phyloP scores from a whole-genome alignment of 2,113 vertebrate species.

The Micronisus gabar region DNA sequence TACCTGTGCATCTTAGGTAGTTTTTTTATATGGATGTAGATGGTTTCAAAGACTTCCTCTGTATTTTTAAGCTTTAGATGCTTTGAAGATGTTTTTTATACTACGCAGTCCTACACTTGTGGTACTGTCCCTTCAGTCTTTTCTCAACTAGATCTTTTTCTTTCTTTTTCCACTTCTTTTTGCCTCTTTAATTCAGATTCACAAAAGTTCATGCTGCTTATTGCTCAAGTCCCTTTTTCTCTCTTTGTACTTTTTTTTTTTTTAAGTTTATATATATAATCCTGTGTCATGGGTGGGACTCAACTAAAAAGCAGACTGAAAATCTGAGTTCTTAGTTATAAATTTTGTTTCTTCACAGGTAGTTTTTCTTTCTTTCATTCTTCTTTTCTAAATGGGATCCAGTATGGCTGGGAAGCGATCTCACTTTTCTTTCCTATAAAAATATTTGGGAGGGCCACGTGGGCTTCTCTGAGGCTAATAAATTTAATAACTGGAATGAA shows the following conservation, averaged over 20 bases:
- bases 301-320: not conserved
- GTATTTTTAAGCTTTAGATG: not conserved
- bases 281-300: not conserved
- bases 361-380: not conserved
- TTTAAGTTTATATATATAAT: not conserved
- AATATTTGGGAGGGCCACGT: not conserved
- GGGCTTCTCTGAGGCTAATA: not conserved
- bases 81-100: not conserved
- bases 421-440: not conserved
- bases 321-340: not conserved
- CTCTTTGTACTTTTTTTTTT: not conserved
- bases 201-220: not conserved
- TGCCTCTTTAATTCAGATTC: not conserved
- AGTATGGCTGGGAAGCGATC: not conserved
- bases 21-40: not conserved
- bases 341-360: not conserved
- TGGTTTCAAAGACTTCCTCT: not conserved
- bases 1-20: not conserved
- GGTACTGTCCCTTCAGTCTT: not conserved
- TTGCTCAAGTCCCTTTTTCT: not conserved
- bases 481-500: not conserved
- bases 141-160: not conserved
- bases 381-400: not conserved
- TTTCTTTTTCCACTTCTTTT: not conserved
- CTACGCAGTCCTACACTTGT: rapidly evolving